Evolutionary conservation across 92 coral and sea anemone genomes (phyloP).

Genomic region (Epizoanthus stellaris): DNA sequence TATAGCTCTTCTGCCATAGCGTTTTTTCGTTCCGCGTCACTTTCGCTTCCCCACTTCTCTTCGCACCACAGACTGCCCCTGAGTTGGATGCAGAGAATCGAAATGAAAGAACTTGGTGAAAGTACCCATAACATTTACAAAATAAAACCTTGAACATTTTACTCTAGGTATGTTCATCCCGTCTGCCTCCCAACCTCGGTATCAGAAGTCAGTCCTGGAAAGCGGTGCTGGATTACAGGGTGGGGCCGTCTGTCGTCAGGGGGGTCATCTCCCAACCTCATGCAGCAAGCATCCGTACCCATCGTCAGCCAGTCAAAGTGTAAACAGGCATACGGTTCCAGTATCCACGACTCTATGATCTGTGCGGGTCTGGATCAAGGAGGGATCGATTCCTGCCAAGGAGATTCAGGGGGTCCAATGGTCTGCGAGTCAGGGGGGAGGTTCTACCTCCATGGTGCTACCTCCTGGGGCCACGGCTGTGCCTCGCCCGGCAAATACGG

Average conservation of each 20-base stretch:
- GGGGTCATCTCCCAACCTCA: slow-evolving; percentile 53
- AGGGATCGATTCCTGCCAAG: slow-evolving; percentile 77
- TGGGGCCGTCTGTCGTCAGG: slow-evolving; percentile 81
- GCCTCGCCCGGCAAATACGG: slow-evolving; percentile 73
- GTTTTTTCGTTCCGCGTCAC: neutral
- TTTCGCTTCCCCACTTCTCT: neutral
- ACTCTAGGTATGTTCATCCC: slow-evolving; percentile 44
- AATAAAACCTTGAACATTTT: neutral
- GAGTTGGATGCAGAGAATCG: neutral
- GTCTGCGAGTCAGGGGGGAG: slow-evolving; percentile 73
- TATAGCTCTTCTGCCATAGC: neutral
- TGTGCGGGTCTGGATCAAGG: slow-evolving; percentile 84
- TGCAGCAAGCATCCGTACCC: slow-evolving; percentile 74
- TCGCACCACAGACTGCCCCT: neutral
- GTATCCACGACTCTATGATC: slow-evolving; percentile 81
- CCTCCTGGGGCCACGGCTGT: slow-evolving; percentile 77
- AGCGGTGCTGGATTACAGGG: slow-evolving; percentile 75
- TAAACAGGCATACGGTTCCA: slow-evolving; percentile 49
- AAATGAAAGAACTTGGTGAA: neutral
- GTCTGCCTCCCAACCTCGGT: slow-evolving; percentile 74
- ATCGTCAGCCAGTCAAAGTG: slow-evolving; percentile 63
- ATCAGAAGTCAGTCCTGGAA: slow-evolving; percentile 57
- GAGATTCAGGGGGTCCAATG: slow-evolving; percentile 87
- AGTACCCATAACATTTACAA: neutral
- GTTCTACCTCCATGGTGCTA: slow-evolving; percentile 68